These are phyloP conservation scores for Agonum fuliginosum DNA, from an alignment of 2,888 invertebrate species.

Conservation along the genomic window DNA sequence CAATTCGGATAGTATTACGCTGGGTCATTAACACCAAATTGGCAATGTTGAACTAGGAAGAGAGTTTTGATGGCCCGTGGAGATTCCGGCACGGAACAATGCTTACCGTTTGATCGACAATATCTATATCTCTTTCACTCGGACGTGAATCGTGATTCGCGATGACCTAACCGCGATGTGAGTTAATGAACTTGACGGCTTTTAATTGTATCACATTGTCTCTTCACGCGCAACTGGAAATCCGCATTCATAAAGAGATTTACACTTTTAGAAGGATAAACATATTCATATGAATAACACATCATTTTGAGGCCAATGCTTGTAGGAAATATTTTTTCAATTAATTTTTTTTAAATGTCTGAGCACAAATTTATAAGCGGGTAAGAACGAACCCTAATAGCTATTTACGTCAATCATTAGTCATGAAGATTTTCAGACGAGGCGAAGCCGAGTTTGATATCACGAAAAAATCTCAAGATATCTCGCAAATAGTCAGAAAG, in stretches of 20 bases:
- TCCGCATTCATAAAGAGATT: background rate
- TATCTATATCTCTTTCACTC: slow-evolving; percentile 55
- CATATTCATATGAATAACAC: too few species aligned
- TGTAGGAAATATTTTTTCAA: too few species aligned
- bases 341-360: too few species aligned
- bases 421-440: too few species aligned
- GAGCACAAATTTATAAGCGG: too few species aligned
- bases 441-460: too few species aligned
- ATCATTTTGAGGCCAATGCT: too few species aligned
- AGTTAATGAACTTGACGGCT: slow-evolving; percentile 56
- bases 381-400: too few species aligned
- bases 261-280: too few species aligned
- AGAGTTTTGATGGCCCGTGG: slow-evolving; percentile 52
- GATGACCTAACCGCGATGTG: slow-evolving; percentile 35
- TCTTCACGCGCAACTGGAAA: background rate
- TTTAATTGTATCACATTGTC: slow-evolving; percentile 44
- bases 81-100: slow-evolving; percentile 45
- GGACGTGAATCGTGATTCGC: slow-evolving; percentile 27
- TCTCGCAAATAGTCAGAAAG: too few species aligned
- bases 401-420: too few species aligned
- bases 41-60: slow-evolving; percentile 56
- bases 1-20: slow-evolving; percentile 30
- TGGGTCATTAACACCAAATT: slow-evolving; percentile 59
- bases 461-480: too few species aligned
- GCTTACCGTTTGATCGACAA: slow-evolving; percentile 41